phyloP scores from a whole-genome alignment of 2,888 invertebrate genomes.

The Pseudococcus jackbeardsleyi region DNA sequence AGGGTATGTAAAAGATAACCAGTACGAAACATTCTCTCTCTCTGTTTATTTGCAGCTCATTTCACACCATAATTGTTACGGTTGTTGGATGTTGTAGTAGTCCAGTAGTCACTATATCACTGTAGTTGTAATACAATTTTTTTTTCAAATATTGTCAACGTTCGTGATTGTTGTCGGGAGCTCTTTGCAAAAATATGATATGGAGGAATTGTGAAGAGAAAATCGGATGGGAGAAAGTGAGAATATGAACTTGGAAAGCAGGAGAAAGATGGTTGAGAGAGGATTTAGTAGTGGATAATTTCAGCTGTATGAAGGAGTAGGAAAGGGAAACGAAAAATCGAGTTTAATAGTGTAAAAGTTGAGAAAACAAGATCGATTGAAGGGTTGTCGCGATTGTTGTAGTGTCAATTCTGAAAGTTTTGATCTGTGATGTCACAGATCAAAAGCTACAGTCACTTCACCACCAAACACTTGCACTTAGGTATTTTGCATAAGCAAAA shows the following conservation, averaged over 20 bases:
- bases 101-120: conserved; percentile 34
- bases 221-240: neutral
- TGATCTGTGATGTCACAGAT: neutral
- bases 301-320: neutral
- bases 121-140: conserved; percentile 36
- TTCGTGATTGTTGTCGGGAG: neutral
- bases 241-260: neutral
- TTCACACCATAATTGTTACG: conserved; percentile 16
- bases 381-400: neutral
- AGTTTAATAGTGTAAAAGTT: neutral
- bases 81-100: conserved; percentile 47
- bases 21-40: conserved; percentile 50
- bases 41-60: conserved; percentile 56
- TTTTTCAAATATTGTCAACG: conserved; percentile 2
- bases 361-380: neutral
- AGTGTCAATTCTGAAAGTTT: neutral
- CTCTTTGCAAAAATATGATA: neutral
- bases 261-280: neutral
- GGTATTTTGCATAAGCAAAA: neutral
- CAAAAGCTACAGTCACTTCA: neutral
- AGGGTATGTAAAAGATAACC: conserved; percentile 51
- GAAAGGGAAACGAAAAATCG: neutral
- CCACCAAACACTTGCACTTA: neutral
- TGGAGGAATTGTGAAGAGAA: neutral
- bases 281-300: neutral